Evolutionary conservation across 2,113 vertebrate genomes (phyloP), one percentile per base, ranked within the genome.

Genomic region (Hippocampus mohnikei): DNA sequence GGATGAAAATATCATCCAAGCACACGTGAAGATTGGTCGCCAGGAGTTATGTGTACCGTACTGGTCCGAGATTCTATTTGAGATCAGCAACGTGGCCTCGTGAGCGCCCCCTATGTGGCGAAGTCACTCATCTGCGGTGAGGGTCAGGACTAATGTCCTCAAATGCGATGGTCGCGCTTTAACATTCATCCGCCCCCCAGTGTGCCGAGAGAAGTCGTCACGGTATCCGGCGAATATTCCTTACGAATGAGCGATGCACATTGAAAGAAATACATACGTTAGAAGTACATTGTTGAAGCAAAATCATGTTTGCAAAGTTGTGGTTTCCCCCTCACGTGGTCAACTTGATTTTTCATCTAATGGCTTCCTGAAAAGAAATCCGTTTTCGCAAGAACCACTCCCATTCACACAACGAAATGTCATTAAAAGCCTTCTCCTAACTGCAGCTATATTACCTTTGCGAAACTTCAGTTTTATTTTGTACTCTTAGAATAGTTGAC

Each of bases 251-350:
- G 21, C 2, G 15, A 10, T n/a, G 42, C n/a, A 27, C 41, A 27
- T 46, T 46, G 27, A 25, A 65, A 46, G 63, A 65, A 65, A 65
- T 27, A 65, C 41, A 65, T 16, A n/a, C 23, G 46, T 65, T 65
- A 46, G 46, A 46, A 65, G 42, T 46, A 65, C 41, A 65, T 65
- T 16, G n/a, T 44, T 8, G 42, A 18, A 12, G 12, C 8, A 46
- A 65, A 65, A 16, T 65, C 25, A 65, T 18, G 63, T 46, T 9
- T 46, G 15, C 23, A 46, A 27, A 41, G 9, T 25, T 65, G 63
- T 65, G 63, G 63, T 65, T 46, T 46, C 23, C 3, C 3, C 21
- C 13, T 46, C 21, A 46, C 15, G 41, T 27, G 42, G 41, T 46
- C 46, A 23, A 65, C 15, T 65, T 65, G 16, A 33, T 25, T 65